Evolutionary conservation across 2,113 vertebrate genomes (phyloP), one percentile per base, ranked within the genome.

Genomic region (Otocyon megalotis): DNA sequence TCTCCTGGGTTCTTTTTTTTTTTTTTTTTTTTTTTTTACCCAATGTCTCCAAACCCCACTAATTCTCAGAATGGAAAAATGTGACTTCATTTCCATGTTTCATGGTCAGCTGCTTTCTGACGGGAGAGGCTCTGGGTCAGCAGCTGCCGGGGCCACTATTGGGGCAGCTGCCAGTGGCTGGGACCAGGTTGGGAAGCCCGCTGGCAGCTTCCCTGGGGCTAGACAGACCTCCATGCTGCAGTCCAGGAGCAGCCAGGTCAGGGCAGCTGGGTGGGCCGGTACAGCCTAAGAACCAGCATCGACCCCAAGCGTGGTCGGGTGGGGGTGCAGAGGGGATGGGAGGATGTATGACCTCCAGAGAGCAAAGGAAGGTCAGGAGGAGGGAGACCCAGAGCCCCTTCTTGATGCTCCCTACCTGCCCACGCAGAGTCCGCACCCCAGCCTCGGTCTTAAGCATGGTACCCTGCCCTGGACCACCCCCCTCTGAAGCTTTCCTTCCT

Each of bases 71-170:
- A 58, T 93, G 26, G 67, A 96, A 56, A 24, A 24, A 32, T 93
- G 77, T 86, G 88, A 90, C 74, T 97, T 93, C 86, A 43, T 85
- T 28, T n/a, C 37, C 84, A 43, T 62, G 67, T 95, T 88, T 95
- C 84, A 81, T 88, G 80, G 37, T 71, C 79, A 67, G 17, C 37
- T 65, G 87, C 35, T 96, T 97, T 90, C 86, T 76, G 28, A 8
- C 48, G n/a, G 10, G 30, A 92, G 30, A 72, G 69, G 50, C 6
- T 5, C 58, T 62, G 9, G 71, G 26, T 53, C 94, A 53, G 50
- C 54, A 81, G 74, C 26, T 48, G 4, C 60, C 60, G 22, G 26
- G 24, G 5, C 20, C 43, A 71, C 37, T 77, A 3, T 0, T 17
- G 60, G 50, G 56, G 50, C 76, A 43, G 79, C 15, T 63, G 13